Evolutionary conservation across 2,888 invertebrate species (phyloP), one percentile per base, ranked within the genome.

Genomic region (Apeira syringaria): DNA sequence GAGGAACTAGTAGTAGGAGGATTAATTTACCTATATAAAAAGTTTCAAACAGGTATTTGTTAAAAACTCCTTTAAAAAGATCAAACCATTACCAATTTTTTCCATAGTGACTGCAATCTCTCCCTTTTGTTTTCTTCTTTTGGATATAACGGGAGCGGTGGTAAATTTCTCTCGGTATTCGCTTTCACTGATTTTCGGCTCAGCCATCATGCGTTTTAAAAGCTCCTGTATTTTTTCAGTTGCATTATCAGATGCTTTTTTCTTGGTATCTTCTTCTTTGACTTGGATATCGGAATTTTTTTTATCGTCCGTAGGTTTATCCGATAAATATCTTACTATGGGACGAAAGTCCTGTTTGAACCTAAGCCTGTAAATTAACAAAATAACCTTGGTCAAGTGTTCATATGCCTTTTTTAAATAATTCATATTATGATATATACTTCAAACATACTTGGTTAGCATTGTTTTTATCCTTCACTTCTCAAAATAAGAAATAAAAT

Each of bases 211-310:
- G 27, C 74, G 73, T 56, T 87, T 87, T 1, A 90, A 51, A 3
- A 90, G 64, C 25, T 72, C 73, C 52, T 90, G 88, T 32, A 90
- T 84, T 58, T 84, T 90, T 32, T 85, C 81, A 6, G 77, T 80
- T 20, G 64, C 69, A 8, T 73, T 64, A 1, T 79, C 74, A 22
- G 61, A 43, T 5, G 50, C 9, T 17, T 63, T 61, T 20, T 69
- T 65, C 5, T 71, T 61, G 30, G 65, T 56, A 1, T 57, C 53
- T 50, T 57, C 30, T 1, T 46, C 34, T 47, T 55, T 68, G 3
- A 50, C 6, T 47, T 66, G 65, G 20, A 46, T 51, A 50, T 78
- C 72, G 5, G 66, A 57, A 10, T 40, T 11, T 48, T 79, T 80
- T 3, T 59, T 73, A 64, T 83, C 83, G 39, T 82, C 81, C 42